Conservation (phyloP, 2,888 invertebrate genomes). For the Cataglyphis altisquamis region DNA sequence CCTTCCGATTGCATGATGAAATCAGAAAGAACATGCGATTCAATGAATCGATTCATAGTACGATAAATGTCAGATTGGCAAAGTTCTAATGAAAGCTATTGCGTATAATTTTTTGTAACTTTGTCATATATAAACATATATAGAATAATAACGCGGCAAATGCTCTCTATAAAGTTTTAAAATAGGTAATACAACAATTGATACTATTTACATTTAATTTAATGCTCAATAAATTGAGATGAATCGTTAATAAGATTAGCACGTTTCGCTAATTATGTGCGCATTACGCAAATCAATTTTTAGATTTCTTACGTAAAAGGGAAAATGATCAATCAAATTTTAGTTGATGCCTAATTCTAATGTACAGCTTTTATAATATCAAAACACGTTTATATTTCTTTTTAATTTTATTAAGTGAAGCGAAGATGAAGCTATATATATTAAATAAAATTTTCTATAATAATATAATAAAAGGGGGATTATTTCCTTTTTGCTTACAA, state of each 20-base stretch:
- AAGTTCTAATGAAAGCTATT: neutral
- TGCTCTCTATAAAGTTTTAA: neutral
- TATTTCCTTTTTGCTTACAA: neutral
- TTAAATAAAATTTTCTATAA: neutral
- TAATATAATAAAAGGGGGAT: neutral
- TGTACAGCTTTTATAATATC: neutral
- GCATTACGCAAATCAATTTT: neutral
- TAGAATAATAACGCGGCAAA: neutral
- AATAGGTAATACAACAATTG: neutral
- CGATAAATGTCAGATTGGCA: neutral
- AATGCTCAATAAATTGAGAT: slow-evolving; percentile 7
- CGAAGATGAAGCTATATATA: neutral
- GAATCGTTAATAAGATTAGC: neutral
- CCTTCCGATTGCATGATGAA: slow-evolving; percentile 39
- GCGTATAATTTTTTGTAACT: neutral
- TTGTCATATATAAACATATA: neutral
- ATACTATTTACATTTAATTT: neutral
- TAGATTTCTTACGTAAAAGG: neutral
- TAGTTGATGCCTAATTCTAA: neutral
- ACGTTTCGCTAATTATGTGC: neutral
- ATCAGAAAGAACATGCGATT: slow-evolving; percentile 15
- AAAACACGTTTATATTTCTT: neutral
- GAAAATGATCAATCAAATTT: neutral
- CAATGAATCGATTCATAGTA: slow-evolving; percentile 1
- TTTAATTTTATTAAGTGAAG: neutral